Evolutionary conservation across 2,888 invertebrate genomes (phyloP).

Genomic region (Lasioglossum leucozonium): DNA sequence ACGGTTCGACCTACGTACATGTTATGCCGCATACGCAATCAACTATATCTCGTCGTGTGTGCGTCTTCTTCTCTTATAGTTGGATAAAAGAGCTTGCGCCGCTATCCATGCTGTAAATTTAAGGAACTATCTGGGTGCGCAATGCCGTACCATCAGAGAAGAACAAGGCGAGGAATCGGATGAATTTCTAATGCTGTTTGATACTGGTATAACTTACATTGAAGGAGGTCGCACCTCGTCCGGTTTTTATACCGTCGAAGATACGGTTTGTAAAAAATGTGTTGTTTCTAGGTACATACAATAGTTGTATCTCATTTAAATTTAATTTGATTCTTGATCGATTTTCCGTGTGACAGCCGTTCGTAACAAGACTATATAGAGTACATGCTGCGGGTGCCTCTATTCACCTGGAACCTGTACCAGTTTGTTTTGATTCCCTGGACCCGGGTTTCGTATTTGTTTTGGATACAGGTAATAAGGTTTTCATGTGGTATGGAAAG

Average conservation of each 20-base stretch:
- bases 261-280: constrained; percentile 87
- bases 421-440: constrained; percentile 89
- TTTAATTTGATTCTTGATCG: not conserved
- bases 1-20: not conserved
- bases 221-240: constrained; percentile 99
- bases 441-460: constrained; percentile 97
- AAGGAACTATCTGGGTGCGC: constrained; percentile 97
- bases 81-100: constrained; percentile 97
- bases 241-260: constrained; percentile 98
- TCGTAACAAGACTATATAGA: constrained; percentile 93
- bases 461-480: constrained; percentile 93
- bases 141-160: constrained; percentile 96
- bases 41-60: not conserved
- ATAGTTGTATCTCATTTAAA: not conserved
- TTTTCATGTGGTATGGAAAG: constrained; percentile 96
- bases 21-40: not conserved
- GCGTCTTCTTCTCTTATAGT: constrained; percentile 82
- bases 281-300: not conserved
- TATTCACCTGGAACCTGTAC: constrained; percentile 95
- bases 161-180: constrained; percentile 99
- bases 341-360: constrained; percentile 86
- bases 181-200: constrained; percentile 97
- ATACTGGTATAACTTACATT: constrained; percentile 95
- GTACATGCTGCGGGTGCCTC: constrained; percentile 95
- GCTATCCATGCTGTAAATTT: constrained; percentile 99